Percentiles rank a stretch among this genome's conserved stretches.
phyloP scores from a whole-genome alignment of 2,888 invertebrate genomes.

The Drosophila lutescens region DNA sequence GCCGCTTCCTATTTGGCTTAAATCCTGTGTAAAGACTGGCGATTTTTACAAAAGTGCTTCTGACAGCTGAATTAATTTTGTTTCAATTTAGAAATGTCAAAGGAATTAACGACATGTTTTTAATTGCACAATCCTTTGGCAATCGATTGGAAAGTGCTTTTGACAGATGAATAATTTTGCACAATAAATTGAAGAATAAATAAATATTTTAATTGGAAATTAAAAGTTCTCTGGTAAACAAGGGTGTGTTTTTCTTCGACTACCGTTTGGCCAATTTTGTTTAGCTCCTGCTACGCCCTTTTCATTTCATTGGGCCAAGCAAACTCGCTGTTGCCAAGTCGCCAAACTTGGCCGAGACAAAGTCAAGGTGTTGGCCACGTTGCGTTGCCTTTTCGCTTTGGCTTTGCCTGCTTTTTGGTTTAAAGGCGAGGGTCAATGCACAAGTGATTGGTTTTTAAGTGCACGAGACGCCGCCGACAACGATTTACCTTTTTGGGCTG shows the following conservation, averaged over 20 bases:
- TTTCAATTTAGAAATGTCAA: background rate
- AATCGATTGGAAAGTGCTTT: background rate
- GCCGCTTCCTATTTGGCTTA: slow-evolving; percentile 25
- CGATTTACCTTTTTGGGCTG: slow-evolving; percentile 51
- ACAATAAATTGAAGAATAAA: background rate
- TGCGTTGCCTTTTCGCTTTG: slow-evolving; percentile 42
- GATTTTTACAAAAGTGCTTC: background rate
- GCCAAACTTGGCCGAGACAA: slow-evolving; percentile 54
- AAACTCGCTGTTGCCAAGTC: slow-evolving; percentile 48
- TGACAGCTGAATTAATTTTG: background rate
- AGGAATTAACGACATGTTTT: background rate
- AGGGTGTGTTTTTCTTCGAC: slow-evolving; percentile 20
- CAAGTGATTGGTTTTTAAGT: slow-evolving; percentile 71
- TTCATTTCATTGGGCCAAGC: slow-evolving; percentile 12
- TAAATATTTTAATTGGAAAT: no score
- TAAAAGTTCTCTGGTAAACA: no score
- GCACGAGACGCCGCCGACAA: slow-evolving; percentile 17
- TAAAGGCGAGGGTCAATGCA: slow-evolving; percentile 59
- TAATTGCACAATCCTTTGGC: background rate
- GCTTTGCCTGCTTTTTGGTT: slow-evolving; percentile 6
- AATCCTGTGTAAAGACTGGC: background rate
- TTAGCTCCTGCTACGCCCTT: slow-evolving; percentile 1
- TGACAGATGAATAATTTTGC: background rate
- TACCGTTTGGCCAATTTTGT: background rate
- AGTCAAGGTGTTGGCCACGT: slow-evolving; percentile 78